A percentile compares a stretch with the other conserved stretches of the same genome.
These are phyloP conservation scores for Macrotus californicus DNA, from an alignment of 2,113 vertebrate genomes.

Conservation along the genomic window DNA sequence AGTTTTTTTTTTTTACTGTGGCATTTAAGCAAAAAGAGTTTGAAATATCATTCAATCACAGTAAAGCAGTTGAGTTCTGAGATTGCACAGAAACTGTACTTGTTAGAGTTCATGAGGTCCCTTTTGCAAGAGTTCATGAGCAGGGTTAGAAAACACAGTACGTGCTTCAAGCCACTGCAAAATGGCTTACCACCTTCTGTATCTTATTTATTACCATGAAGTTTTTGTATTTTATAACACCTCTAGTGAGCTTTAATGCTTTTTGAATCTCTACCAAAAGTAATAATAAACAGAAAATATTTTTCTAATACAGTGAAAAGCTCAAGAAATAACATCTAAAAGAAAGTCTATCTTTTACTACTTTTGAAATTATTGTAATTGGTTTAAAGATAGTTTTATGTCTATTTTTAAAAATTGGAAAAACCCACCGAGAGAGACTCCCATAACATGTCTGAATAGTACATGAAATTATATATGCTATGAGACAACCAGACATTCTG, in stretches of 20 bases:
- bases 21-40: not conserved
- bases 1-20: not conserved
- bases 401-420: not conserved
- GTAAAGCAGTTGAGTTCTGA: not conserved
- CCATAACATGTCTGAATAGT: not conserved
- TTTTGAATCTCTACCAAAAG: not conserved
- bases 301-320: not conserved
- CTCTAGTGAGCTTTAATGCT: not conserved
- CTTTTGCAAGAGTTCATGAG: not conserved
- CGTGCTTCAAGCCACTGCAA: not conserved
- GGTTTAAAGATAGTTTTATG: not conserved
- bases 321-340: not conserved
- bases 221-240: not conserved
- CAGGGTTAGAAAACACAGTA: not conserved
- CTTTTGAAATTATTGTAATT: not conserved
- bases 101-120: not conserved
- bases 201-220: not conserved
- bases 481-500: not conserved
- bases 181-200: not conserved
- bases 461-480: not conserved
- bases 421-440: not conserved
- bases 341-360: not conserved
- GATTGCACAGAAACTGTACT: not conserved
- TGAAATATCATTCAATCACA: not conserved
- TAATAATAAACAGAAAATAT: not conserved